Percentiles rank a stretch among this genome's conserved stretches.
These are phyloP conservation scores for Zaprionus africanus DNA, from an alignment of 1,140 invertebrate genomes.

Conservation along the genomic window DNA sequence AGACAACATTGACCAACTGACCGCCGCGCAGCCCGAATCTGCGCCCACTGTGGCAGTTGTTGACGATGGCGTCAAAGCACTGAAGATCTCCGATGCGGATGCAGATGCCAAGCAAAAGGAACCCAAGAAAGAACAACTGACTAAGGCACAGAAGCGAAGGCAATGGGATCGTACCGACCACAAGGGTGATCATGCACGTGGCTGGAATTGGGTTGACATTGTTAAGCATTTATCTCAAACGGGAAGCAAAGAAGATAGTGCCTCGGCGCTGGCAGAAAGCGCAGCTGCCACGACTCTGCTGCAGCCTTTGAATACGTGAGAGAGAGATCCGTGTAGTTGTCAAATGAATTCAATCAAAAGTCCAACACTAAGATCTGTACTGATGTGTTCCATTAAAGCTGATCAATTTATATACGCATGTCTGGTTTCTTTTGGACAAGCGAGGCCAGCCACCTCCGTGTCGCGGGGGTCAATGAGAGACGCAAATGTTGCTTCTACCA, in stretches of 20 bases:
- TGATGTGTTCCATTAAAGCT: slow-evolving; percentile 44
- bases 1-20: slow-evolving; percentile 90
- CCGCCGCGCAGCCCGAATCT: slow-evolving; percentile 89
- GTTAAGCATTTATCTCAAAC: slow-evolving; percentile 96
- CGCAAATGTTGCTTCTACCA: slow-evolving; percentile 8
- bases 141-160: slow-evolving; percentile 95
- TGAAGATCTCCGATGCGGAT: slow-evolving; percentile 71
- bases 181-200: slow-evolving; percentile 93
- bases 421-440: slow-evolving; percentile 43
- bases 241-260: slow-evolving; percentile 72
- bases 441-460: slow-evolving; percentile 39
- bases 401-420: slow-evolving; percentile 54
- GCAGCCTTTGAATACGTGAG: slow-evolving; percentile 62
- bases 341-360: slow-evolving; percentile 61
- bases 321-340: not conserved
- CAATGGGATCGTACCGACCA: slow-evolving; percentile 93
- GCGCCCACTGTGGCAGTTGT: slow-evolving; percentile 59
- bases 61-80: slow-evolving; percentile 61
- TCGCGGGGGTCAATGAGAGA: slow-evolving; percentile 30
- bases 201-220: slow-evolving; percentile 97
- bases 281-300: slow-evolving; percentile 38
- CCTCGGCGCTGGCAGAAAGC: slow-evolving; percentile 37
- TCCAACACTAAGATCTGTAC: slow-evolving; percentile 42
- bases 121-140: slow-evolving; percentile 92
- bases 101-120: slow-evolving; percentile 86